Evolutionary conservation across 1,140 invertebrate species (phyloP).

Genomic region (Heliconius eleuchia): DNA sequence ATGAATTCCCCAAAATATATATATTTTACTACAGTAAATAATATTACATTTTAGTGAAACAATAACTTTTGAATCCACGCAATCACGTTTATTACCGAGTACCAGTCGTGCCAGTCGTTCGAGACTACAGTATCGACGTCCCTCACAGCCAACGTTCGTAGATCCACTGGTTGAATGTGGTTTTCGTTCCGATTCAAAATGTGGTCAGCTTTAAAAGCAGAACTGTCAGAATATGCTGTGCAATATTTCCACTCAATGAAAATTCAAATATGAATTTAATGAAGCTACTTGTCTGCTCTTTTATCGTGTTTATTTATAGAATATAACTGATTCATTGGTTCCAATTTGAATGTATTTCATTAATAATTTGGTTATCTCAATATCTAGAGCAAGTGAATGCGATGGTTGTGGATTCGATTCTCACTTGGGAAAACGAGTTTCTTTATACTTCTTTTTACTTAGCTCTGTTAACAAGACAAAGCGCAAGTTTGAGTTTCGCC

Average conservation of each 20-base stretch:
- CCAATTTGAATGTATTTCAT: neutral
- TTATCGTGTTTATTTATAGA: neutral
- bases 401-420: too few relatives aligned
- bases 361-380: neutral
- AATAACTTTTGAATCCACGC: neutral
- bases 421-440: too few relatives aligned
- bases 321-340: neutral
- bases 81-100: neutral
- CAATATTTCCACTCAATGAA: slow-evolving; percentile 13
- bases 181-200: slow-evolving; percentile 8
- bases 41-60: too few relatives aligned
- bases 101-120: neutral
- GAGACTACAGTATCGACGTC: neutral
- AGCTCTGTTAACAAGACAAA: too few relatives aligned
- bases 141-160: neutral
- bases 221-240: slow-evolving; percentile 3
- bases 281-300: neutral
- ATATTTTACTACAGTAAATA: too few relatives aligned
- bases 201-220: slow-evolving; percentile 6
- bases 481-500: too few relatives aligned
- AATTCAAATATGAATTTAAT: slow-evolving; percentile 6
- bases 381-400: too few relatives aligned
- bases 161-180: slow-evolving; percentile 4
- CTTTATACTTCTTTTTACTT: too few relatives aligned
- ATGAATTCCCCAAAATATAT: too few relatives aligned